Base-by-base conservation (phyloP, 2,113 vertebrate genomes). In the Clarias magur region DNA sequence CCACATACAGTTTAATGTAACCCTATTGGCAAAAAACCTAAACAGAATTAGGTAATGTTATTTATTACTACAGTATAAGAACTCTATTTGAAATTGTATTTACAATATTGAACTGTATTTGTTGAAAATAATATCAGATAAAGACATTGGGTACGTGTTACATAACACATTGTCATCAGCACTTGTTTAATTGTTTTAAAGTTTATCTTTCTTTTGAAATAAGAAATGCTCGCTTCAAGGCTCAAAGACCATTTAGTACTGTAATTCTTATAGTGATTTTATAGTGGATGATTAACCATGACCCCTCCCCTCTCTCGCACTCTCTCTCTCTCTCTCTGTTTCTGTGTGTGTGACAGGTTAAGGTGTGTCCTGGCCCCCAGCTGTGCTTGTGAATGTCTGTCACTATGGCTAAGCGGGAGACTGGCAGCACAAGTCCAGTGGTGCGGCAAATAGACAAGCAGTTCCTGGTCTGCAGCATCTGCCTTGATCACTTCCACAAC, bases 401-500 rank as follows among this genome's bases (percentile, higher is more conserved):
- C 87, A 90, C 92, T 88, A 98, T 98, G 97, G 97, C 96, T 1
- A 96, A 96, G 89, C 96, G 94, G 0, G 96, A 96, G 88, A 94
- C 95, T 63, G 94, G 94, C 85, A 96, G 94, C 90, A 91, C 96
- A 91, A 97, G 97, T 92, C 97, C 97, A 0, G 97, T 97, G 93
- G 97, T 97, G 86, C 96, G 96, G 90, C 97, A 98, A 90, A 99
- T 99, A 93, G 97, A 99, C 95, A 97, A 98, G 85, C 97, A 99
- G 94, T 99, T 98, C 91, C 96, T 98, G 92, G 96, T 98, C 81
- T 99, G 97, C 95, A 97, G 97, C 94, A 98, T 99, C 94, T 99
- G 97, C 90, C 94, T 98, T 85, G 97, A 99, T 92, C 96, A 96
- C 83, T 99, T 98, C 92, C 92, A 94, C 92, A 97, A 95, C 92